Percentiles rank a stretch among this genome's conserved stretches.
These are phyloP conservation scores for Kradibia gibbosae DNA, from an alignment of 1,140 invertebrate species.

Conservation along the genomic window DNA sequence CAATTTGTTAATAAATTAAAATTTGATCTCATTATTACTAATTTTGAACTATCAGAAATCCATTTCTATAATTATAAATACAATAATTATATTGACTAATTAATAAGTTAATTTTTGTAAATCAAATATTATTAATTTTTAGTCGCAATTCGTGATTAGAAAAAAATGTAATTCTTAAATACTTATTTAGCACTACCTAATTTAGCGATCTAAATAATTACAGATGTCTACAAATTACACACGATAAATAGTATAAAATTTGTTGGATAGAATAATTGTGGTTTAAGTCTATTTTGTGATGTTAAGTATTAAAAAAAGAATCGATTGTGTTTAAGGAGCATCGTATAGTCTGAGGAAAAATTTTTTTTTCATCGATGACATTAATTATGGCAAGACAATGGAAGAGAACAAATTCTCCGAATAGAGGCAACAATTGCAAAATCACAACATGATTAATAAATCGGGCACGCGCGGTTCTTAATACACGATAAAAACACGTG, in stretches of 20 bases:
- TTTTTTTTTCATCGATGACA: constrained; percentile 21
- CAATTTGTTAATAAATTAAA: constrained; percentile 43
- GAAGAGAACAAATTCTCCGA: constrained; percentile 34
- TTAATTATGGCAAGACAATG: constrained; percentile 46
- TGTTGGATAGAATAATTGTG: background rate
- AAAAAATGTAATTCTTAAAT: constrained; percentile 27
- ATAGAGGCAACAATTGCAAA: constrained; percentile 43
- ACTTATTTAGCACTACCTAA: constrained; percentile 8
- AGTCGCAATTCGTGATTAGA: constrained; percentile 16
- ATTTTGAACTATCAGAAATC: constrained; percentile 47
- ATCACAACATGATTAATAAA: constrained; percentile 41
- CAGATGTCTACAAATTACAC: constrained; percentile 1
- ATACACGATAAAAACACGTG: constrained; percentile 4
- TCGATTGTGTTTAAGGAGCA: background rate
- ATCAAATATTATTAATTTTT: constrained; percentile 46
- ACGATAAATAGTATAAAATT: constrained; percentile 14
- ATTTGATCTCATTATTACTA: constrained; percentile 40
- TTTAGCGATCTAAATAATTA: constrained; percentile 20
- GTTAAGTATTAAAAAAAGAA: background rate
- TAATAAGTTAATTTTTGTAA: constrained; percentile 27
- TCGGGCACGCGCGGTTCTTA: constrained; percentile 34
- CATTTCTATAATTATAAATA: constrained; percentile 45
- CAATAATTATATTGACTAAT: constrained; percentile 40
- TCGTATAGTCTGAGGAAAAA: background rate
- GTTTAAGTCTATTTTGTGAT: constrained; percentile 7